phyloP scores from a whole-genome alignment of 2,888 invertebrate species.

The Agrochola macilenta region DNA sequence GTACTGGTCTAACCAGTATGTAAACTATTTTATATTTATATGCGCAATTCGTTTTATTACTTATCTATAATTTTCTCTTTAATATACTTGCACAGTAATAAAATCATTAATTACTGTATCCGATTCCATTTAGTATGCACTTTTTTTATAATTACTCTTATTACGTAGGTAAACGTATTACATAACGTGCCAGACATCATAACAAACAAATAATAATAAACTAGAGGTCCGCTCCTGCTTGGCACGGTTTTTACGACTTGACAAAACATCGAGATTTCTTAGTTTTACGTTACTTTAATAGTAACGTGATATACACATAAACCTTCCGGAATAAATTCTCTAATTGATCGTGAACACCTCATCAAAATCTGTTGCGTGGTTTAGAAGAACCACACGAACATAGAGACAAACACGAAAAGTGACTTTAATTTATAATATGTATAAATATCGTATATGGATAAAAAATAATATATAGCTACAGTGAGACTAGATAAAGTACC shows the following conservation, averaged over 20 bases:
- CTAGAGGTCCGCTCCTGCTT: no score
- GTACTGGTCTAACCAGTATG: not conserved
- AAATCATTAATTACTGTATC: constrained; percentile 12
- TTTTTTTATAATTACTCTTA: constrained; percentile 1
- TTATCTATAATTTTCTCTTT: constrained; percentile 20
- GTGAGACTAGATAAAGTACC: not conserved
- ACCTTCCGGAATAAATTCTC: no score
- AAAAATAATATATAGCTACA: not conserved
- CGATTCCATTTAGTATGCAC: constrained; percentile 10
- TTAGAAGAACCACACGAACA: no score
- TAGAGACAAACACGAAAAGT: no score
- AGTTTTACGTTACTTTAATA: no score
- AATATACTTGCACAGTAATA: constrained; percentile 12
- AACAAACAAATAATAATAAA: not conserved
- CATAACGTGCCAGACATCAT: not conserved
- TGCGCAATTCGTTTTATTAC: not conserved
- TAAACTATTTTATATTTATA: constrained; percentile 7
- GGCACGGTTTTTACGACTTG: no score
- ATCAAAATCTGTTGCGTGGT: no score
- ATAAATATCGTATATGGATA: no score
- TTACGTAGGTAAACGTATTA: not conserved
- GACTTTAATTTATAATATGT: no score
- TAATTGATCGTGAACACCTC: no score
- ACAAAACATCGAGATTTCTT: no score
- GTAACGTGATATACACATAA: no score